These are phyloP conservation scores for Drosophila meridionalis DNA, from an alignment of 2,888 invertebrate genomes.

Conservation along the genomic window DNA sequence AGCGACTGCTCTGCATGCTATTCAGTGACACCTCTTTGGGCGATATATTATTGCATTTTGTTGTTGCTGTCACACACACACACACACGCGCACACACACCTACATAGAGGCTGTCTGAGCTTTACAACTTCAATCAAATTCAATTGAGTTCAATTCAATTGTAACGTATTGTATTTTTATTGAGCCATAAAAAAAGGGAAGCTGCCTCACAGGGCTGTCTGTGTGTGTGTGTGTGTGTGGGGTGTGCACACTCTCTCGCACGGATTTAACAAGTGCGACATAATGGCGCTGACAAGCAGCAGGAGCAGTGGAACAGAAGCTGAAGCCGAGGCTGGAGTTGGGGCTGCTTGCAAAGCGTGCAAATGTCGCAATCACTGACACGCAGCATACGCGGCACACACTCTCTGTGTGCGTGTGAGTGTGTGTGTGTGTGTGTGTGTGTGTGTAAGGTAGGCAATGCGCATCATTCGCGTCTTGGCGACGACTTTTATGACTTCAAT, in stretches of 20 bases:
- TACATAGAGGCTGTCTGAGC: constrained; percentile 63
- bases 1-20: constrained; percentile 1
- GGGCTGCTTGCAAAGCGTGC: constrained; percentile 36
- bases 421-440: constrained; percentile 1
- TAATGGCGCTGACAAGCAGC: constrained; percentile 75
- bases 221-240: constrained; percentile 20
- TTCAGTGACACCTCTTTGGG: constrained; percentile 58
- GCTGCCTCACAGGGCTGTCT: constrained; percentile 33
- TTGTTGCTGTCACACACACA: constrained; percentile 39
- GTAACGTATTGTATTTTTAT: constrained; percentile 81
- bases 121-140: constrained; percentile 81
- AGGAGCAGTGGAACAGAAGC: constrained; percentile 2
- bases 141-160: constrained; percentile 80
- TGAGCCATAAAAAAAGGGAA: constrained; percentile 76
- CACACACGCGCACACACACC: constrained; percentile 21
- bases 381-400: constrained; percentile 64
- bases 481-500: constrained; percentile 80
- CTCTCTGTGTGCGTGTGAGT: background rate
- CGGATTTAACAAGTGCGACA: constrained; percentile 78
- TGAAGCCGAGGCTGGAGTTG: background rate
- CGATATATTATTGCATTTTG: constrained; percentile 73
- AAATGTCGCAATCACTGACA: constrained; percentile 76
- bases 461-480: constrained; percentile 64
- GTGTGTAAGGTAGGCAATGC: constrained; percentile 31
- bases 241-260: constrained; percentile 43